Base-by-base conservation (phyloP, 2,888 invertebrate genomes). In the Phymatocera aterrima region DNA sequence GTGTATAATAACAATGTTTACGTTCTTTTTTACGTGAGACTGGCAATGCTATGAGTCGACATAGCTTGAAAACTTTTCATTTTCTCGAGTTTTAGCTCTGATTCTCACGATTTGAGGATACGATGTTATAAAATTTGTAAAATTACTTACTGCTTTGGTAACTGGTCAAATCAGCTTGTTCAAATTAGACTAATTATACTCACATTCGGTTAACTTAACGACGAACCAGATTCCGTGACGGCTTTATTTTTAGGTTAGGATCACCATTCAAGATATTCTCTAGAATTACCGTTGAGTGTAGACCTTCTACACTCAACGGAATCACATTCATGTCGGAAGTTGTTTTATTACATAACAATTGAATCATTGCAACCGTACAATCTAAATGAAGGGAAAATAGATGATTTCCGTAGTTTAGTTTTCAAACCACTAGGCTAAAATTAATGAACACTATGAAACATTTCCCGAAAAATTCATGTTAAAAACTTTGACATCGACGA, bases 241-340 rank as follows among this genome's bases (percentile, higher is more conserved):
- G 37, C 37, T 64, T 37, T 18, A 64, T 15, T 64, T 64, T 37
- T 64, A 64, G 61, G 61, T 64, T 64, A 64, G 34, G 61, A 64
- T 64, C n/a, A 0, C 34, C 10, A 8, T 18, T 37, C 12, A 37
- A 61, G 15, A 37, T 10, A 12, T 5, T 24, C 15, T 28, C 10
- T 12, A 40, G 51, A 12, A 21, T 28, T 57, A 10, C 4, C n/a
- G n/a, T n/a, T n/a, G n/a, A n/a, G n/a, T n/a, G n/a, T n/a, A n/a
- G n/a, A n/a, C n/a, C n/a, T n/a, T n/a, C n/a, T n/a, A n/a, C n/a
- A n/a, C n/a, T n/a, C n/a, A n/a, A n/a, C n/a, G n/a, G n/a, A n/a
- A n/a, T n/a, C n/a, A n/a, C n/a, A n/a, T n/a, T n/a, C n/a, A 21
- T 24, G 10, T 3, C 54, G 57, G 28, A 24, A 24, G 4, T 12